Conservation (phyloP, 2,888 invertebrate species). For the Parnassius apollo region DNA sequence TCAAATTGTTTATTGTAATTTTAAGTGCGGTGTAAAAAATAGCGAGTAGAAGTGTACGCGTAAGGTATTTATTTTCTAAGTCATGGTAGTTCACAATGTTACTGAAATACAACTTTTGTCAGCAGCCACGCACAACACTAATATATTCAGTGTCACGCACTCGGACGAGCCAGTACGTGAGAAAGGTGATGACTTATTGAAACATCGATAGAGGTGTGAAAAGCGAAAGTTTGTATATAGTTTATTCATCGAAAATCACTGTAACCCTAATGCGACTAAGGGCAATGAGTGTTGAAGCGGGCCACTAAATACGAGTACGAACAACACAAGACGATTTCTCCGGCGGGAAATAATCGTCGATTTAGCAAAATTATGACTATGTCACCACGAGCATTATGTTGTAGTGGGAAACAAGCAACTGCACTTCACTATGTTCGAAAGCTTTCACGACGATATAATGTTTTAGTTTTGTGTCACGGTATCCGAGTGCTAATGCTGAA, state of each 20-base stretch:
- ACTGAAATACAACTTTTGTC: too few relatives aligned
- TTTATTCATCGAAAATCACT: conserved; percentile 4
- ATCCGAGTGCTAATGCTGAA: conserved; percentile 21
- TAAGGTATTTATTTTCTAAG: too few relatives aligned
- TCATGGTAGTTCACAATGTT: too few relatives aligned
- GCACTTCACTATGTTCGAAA: conserved; percentile 21
- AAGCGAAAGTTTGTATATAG: conserved; percentile 16
- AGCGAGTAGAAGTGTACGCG: too few relatives aligned
- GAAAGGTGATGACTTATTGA: conserved; percentile 35
- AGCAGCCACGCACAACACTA: conserved; percentile 26
- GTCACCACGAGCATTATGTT: conserved; percentile 16
- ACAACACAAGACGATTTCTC: conserved; percentile 20
- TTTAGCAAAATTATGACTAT: conserved; percentile 22
- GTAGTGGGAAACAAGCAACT: conserved; percentile 24
- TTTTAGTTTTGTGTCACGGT: conserved; percentile 18
- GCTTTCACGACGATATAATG: conserved; percentile 21
- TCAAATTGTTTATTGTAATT: too few relatives aligned
- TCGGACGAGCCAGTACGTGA: conserved; percentile 40
- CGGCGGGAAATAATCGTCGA: conserved; percentile 21
- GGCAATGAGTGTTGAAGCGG: conserved; percentile 5
- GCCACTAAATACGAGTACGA: conserved; percentile 21
- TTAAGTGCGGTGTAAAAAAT: too few relatives aligned
- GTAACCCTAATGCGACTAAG: conserved; percentile 11
- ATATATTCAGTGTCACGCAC: conserved; percentile 51
- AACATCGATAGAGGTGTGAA: conserved; percentile 36